These are phyloP conservation scores for Eupsilia transversa DNA, from an alignment of 2,888 invertebrate genomes.

Conservation along the genomic window DNA sequence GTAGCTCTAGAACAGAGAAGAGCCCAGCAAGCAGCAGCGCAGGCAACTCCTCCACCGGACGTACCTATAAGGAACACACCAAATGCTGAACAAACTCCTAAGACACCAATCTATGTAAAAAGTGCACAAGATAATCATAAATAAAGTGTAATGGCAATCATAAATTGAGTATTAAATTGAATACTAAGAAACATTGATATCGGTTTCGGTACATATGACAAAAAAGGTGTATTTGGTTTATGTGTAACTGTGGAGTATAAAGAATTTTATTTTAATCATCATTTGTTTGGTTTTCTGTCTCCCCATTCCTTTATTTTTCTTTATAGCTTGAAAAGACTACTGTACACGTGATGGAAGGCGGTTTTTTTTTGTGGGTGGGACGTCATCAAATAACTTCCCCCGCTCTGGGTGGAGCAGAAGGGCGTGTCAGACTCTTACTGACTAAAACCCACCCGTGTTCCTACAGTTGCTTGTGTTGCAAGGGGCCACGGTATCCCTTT, in stretches of 20 bases:
- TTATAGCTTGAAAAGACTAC: not conserved
- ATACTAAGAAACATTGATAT: not conserved
- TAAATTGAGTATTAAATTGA: constrained; percentile 1
- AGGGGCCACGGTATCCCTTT: too few species aligned
- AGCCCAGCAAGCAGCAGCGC: constrained; percentile 30
- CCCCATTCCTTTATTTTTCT: too few species aligned
- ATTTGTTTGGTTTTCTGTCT: not conserved
- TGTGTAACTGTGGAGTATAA: not conserved
- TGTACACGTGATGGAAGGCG: too few species aligned
- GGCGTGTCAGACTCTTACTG: too few species aligned
- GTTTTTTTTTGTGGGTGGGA: too few species aligned
- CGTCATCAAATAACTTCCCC: not conserved
- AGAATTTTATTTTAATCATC: not conserved
- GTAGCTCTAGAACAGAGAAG: constrained; percentile 34
- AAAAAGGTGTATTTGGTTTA: constrained; percentile 1
- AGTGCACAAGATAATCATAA: not conserved
- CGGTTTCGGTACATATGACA: not conserved
- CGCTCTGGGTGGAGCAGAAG: too few species aligned
- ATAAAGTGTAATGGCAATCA: not conserved
- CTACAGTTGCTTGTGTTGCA: too few species aligned
- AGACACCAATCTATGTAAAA: not conserved
- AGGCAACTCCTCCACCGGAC: constrained; percentile 8
- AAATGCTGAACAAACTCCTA: constrained; percentile 17
- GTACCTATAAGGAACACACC: constrained; percentile 37
- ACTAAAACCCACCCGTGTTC: too few species aligned